These are phyloP conservation scores for Trachymyrmex septentrionalis DNA, from an alignment of 1,140 invertebrate genomes.

Conservation along the genomic window DNA sequence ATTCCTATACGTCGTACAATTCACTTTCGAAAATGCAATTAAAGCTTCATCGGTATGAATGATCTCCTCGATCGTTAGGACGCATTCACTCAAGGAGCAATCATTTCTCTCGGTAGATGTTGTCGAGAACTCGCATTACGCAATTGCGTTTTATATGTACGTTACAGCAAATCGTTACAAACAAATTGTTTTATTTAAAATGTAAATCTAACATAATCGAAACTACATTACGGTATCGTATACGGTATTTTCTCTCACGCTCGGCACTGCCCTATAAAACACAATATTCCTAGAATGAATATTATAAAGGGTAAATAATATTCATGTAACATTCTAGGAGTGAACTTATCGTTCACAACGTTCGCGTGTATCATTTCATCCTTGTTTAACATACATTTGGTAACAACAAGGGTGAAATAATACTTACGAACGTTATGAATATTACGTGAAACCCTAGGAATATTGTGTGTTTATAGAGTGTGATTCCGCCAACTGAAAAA, in stretches of 20 bases:
- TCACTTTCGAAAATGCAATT: slow-evolving; percentile 59
- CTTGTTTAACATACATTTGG: no score
- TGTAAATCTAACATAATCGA: slow-evolving; percentile 41
- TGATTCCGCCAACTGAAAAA: slow-evolving; percentile 36
- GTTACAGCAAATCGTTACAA: slow-evolving; percentile 50
- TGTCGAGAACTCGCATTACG: slow-evolving; percentile 62
- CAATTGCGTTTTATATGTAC: slow-evolving; percentile 17
- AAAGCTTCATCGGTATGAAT: slow-evolving; percentile 49
- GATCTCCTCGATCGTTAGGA: slow-evolving; percentile 32
- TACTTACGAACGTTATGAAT: no score
- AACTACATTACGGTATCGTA: slow-evolving; percentile 23
- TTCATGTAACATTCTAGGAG: no score
- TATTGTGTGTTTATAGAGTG: no score
- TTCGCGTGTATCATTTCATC: no score
- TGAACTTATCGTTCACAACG: no score
- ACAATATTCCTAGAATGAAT: no score
- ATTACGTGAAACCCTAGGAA: no score
- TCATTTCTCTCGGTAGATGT: slow-evolving; percentile 30
- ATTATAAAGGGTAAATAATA: no score
- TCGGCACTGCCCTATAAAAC: neutral
- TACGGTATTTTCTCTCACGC: neutral
- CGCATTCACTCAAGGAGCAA: slow-evolving; percentile 19
- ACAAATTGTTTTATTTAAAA: slow-evolving; percentile 46
- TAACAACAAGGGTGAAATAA: no score
- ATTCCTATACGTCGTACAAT: slow-evolving; percentile 70